Evolutionary conservation across 2,888 invertebrate genomes (phyloP), one percentile per base, ranked within the genome.

Genomic region (Patella depressa): DNA sequence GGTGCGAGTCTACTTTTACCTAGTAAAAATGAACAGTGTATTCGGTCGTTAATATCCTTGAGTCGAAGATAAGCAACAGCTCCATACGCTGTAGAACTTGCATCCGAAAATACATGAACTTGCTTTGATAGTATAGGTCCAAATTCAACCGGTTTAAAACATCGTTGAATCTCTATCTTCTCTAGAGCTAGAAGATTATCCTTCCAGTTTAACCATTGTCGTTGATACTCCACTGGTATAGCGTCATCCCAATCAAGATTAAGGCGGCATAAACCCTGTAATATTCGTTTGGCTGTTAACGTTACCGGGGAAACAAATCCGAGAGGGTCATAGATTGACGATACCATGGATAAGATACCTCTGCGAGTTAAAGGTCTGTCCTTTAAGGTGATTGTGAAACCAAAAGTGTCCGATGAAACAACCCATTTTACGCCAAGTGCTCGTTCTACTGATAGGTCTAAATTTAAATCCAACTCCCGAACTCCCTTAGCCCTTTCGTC

Each of bases 61-160:
- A 65, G 14, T 15, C 74, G 75, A 14, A 77, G 19, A 29, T 77
- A 77, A 11, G 75, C 24, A 15, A 77, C 77, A 19, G 69, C 17
- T 17, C 77, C 77, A 29, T 53, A 76, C 14, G 55, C 77, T 14
- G n/a, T 70, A 17, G 55, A 17, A 29, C 75, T 76, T 17, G 74
- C 77, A 71, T 77, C 77, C 7, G 65, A 57, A 34, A 77, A 77
- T 59, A 77, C 74, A 45, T 77, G 77, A 24, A 77, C 24, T 19
- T 59, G 12, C 5, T 17, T n/a, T 17, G 19, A 14, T 11, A 71
- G 45, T 15, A 65, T n/a, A 24, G 53, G 45, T 53, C 79, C 79
- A 72, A 82, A 82, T 0, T 65, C 72, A 29, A 0, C 45, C 5
- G 17, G 71, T 12, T 24, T 45, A 15, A n/a, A 65, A 73, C 17